phyloP scores from a whole-genome alignment of 92 coral and sea anemone species.

The Palythoa grandis region DNA sequence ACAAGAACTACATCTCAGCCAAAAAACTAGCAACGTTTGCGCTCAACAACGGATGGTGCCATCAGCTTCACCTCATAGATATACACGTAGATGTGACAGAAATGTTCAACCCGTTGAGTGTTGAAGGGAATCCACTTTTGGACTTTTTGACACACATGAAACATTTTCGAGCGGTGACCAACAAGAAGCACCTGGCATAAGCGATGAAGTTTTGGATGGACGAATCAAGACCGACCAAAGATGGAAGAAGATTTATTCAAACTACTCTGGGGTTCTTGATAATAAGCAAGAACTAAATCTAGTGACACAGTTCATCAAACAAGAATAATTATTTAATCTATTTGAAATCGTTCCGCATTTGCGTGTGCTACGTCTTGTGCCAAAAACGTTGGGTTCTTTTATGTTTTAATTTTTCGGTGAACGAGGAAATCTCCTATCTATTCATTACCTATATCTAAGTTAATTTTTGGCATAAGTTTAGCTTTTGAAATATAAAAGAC shows the following conservation, averaged over 20 bases:
- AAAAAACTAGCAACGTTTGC: not conserved
- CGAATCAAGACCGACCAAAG: not conserved
- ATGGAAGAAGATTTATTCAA: not conserved
- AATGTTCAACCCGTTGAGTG: not conserved
- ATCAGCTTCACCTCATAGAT: not conserved
- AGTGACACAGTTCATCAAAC: too few species aligned
- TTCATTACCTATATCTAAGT: too few species aligned
- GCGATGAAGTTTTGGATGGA: not conserved
- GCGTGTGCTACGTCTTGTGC: too few species aligned
- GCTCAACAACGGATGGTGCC: not conserved
- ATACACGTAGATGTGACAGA: not conserved
- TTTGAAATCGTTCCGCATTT: too few species aligned
- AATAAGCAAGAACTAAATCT: not conserved
- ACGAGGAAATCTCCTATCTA: too few species aligned
- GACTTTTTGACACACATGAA: not conserved
- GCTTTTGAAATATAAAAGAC: too few species aligned
- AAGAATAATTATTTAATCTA: too few species aligned
- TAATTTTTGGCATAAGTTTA: too few species aligned
- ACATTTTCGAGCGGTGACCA: not conserved
- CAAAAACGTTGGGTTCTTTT: too few species aligned
- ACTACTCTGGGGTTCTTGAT: not conserved
- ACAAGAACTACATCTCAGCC: not conserved
- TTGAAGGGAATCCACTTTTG: not conserved
- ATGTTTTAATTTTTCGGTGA: too few species aligned
- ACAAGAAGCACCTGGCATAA: not conserved